phyloP scores from a whole-genome alignment of 2,888 invertebrate species.

The Orchestes rusci region DNA sequence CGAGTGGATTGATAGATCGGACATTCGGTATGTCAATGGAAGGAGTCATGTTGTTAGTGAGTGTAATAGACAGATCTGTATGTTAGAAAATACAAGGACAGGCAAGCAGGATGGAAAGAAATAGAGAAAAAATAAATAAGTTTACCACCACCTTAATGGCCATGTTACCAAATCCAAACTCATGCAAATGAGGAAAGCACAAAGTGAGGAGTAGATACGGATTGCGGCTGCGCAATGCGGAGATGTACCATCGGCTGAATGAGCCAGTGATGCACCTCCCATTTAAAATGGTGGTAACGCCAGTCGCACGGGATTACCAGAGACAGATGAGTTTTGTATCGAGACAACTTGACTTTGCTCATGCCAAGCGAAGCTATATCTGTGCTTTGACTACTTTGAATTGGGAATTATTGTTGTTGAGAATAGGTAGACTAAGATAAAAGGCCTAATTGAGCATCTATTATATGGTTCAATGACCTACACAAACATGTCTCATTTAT shows the following conservation, averaged over 20 bases:
- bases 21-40: constrained; percentile 39
- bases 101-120: constrained; percentile 29
- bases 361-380: constrained; percentile 36
- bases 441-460: no score
- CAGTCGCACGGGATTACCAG: constrained; percentile 44
- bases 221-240: constrained; percentile 24
- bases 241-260: constrained; percentile 37
- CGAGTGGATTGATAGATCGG: constrained; percentile 40
- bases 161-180: no score
- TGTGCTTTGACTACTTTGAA: no score
- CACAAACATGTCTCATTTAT: no score
- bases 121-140: constrained; percentile 33
- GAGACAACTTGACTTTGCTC: constrained; percentile 40
- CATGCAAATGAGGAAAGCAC: constrained; percentile 9
- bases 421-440: no score
- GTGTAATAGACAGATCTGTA: constrained; percentile 34
- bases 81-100: constrained; percentile 23
- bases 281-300: constrained; percentile 30
- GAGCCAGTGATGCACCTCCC: constrained; percentile 34
- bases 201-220: constrained; percentile 12
- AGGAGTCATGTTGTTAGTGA: constrained; percentile 38
- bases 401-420: no score
- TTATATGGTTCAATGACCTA: no score
- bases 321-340: constrained; percentile 45
- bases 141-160: constrained; percentile 30